phyloP scores from a whole-genome alignment of 2,888 invertebrate genomes.

The Formica aserva region DNA sequence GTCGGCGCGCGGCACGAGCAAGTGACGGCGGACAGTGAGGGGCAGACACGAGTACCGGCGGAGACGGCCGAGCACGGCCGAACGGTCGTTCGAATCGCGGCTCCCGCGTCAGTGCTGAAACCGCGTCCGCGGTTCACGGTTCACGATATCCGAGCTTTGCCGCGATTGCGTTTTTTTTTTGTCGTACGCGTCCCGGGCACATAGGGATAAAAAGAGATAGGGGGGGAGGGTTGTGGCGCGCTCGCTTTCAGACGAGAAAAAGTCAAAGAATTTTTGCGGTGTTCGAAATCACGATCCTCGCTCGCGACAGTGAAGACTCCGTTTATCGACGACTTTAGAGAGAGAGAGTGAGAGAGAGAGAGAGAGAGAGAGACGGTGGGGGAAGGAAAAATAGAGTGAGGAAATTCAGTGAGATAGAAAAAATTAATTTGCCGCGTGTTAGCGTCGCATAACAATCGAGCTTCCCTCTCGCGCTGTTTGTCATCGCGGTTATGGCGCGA shows the following conservation, averaged over 20 bases:
- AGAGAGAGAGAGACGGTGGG: constrained; percentile 19
- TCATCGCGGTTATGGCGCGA: constrained; percentile 65
- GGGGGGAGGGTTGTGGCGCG: constrained; percentile 14
- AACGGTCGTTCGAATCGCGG: constrained; percentile 84
- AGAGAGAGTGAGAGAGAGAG: constrained; percentile 42
- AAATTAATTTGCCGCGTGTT: constrained; percentile 13
- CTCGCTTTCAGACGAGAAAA: background rate
- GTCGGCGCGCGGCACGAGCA: constrained; percentile 57
- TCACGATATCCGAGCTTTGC: constrained; percentile 83
- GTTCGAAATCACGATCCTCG: constrained; percentile 23
- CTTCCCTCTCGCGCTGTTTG: constrained; percentile 40
- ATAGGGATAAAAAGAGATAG: constrained; percentile 39
- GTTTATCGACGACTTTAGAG: constrained; percentile 1
- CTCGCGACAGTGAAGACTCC: constrained; percentile 2
- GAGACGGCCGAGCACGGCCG: constrained; percentile 81
- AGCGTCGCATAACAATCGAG: constrained; percentile 6
- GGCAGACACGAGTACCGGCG: constrained; percentile 77
- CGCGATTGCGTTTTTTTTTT: constrained; percentile 67
- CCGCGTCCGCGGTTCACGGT: constrained; percentile 86
- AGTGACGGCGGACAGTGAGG: constrained; percentile 76
- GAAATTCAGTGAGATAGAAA: constrained; percentile 18
- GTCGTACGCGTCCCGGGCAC: constrained; percentile 33
- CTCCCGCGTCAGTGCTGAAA: constrained; percentile 85
- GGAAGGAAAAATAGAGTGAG: constrained; percentile 19
- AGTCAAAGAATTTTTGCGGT: background rate